Evolutionary conservation across 2,113 vertebrate genomes (phyloP), one percentile per base, ranked within the genome.

Genomic region (Alligator sinensis): DNA sequence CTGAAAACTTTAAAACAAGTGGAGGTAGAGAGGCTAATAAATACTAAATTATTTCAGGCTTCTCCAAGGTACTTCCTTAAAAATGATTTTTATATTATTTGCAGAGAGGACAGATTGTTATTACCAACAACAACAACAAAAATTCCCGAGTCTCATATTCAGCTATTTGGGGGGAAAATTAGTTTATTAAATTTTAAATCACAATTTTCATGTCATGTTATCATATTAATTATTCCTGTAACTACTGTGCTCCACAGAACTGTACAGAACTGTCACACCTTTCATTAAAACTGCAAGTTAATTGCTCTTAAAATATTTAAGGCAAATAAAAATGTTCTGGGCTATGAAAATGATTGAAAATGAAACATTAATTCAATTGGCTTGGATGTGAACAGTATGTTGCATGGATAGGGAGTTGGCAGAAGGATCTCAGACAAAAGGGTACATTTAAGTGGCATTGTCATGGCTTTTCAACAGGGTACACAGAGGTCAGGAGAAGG

Each of bases 301-400:
- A 95, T 91, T 93, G 21, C 58, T 66, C 66, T 95, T 97, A 93
- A 97, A 97, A 96, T 96, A 95, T 97, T 96, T 93, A 97, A 91
- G 55, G 83, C 68, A 0, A 95, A 95, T 83, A 91, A 97, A 92
- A 94, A 63, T 21, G 85, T 91, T 12, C 34, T 82, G 88, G 91
- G 76, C 86, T 94, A 81, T 58, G 76, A 89, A 93, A 93, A 74
- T 90, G 27, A 95, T 62, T 94, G 75, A 96, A 95, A 96, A 94
- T 95, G 18, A 91, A 96, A 96, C 92, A 88, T 75, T 80, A 59
- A 94, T 86, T 91, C 89, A 79, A 92, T 91, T 76, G 10, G 57
- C 27, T 91, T 82, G 22, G 27, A 82, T 54, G 3, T 30, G 68
- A 95, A 62, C 6, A 62, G 21, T 59, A 9, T 0, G 0, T 86